Percentiles rank a stretch among this genome's conserved stretches.
phyloP scores from a whole-genome alignment of 2,888 invertebrate genomes.

The Lasioglossum zephyrum region DNA sequence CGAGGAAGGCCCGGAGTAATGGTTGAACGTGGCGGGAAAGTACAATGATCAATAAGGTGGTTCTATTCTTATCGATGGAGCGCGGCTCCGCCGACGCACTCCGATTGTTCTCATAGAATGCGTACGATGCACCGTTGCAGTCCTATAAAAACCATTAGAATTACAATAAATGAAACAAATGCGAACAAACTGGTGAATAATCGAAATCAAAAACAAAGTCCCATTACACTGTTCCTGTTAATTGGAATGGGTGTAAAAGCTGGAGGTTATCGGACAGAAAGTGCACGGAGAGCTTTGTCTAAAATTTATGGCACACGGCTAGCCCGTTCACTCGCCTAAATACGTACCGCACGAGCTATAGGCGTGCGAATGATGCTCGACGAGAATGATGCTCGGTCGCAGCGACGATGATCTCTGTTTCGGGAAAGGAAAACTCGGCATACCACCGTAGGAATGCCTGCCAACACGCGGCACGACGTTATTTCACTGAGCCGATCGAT shows the following conservation, averaged over 20 bases:
- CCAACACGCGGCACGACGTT: conserved; percentile 33
- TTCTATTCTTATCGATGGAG: conserved; percentile 24
- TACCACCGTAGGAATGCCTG: conserved; percentile 33
- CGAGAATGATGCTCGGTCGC: not conserved
- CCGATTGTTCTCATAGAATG: not conserved
- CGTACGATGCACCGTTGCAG: not conserved
- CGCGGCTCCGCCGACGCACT: not conserved
- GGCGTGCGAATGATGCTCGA: not conserved
- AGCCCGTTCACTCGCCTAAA: not conserved
- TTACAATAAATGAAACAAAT: not conserved
- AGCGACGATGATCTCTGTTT: not conserved
- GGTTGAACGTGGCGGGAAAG: conserved; percentile 23
- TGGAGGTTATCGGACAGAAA: conserved; percentile 35
- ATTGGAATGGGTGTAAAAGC: not conserved
- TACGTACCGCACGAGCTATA: not conserved
- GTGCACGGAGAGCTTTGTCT: not conserved
- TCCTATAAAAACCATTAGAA: not conserved
- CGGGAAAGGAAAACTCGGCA: conserved; percentile 14
- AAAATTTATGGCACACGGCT: not conserved
- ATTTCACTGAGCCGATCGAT: conserved; percentile 49
- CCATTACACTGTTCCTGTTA: not conserved
- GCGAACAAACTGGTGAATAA: no score
- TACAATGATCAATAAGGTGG: conserved; percentile 17
- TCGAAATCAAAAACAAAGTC: no score
- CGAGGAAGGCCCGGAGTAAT: not conserved